Conservation (phyloP, 2,113 vertebrate species). For the Trochalopteron elliotii region DNA sequence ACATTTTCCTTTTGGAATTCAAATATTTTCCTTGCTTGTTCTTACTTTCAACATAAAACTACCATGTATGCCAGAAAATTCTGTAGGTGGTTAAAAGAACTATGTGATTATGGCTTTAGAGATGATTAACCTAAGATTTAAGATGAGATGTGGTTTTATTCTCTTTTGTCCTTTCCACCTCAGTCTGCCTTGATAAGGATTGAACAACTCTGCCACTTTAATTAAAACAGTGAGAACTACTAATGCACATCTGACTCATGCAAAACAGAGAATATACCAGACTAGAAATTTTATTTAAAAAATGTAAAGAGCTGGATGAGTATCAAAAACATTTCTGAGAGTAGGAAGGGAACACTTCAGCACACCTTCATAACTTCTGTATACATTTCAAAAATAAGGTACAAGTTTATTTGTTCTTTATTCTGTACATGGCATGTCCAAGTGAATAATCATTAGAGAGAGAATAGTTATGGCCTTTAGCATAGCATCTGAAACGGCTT, state of each 20-base stretch:
- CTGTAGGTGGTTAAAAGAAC: not conserved
- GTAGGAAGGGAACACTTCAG: slow-evolving; percentile 21
- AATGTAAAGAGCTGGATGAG: slow-evolving; percentile 12
- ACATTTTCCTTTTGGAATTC: not conserved
- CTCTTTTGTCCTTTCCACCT: not conserved
- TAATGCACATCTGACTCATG: slow-evolving; percentile 42
- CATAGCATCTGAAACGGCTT: not conserved
- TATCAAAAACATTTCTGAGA: slow-evolving; percentile 15
- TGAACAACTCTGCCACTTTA: not conserved
- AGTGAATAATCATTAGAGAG: not conserved
- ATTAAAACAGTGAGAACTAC: slow-evolving; percentile 45
- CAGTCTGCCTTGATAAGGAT: not conserved
- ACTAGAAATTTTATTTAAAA: slow-evolving; percentile 13
- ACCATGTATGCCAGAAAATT: not conserved
- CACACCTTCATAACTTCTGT: slow-evolving; percentile 42
- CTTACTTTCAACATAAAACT: not conserved
- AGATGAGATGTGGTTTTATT: not conserved
- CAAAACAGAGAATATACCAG: slow-evolving; percentile 12
- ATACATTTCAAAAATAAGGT: not conserved
- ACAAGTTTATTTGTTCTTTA: not conserved
- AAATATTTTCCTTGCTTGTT: not conserved
- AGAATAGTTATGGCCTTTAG: not conserved
- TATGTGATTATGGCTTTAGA: not conserved
- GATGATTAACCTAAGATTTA: not conserved
- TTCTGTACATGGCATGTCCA: not conserved